Base-by-base conservation (phyloP, 1,140 invertebrate species). In the Drosophila nasuta region DNA sequence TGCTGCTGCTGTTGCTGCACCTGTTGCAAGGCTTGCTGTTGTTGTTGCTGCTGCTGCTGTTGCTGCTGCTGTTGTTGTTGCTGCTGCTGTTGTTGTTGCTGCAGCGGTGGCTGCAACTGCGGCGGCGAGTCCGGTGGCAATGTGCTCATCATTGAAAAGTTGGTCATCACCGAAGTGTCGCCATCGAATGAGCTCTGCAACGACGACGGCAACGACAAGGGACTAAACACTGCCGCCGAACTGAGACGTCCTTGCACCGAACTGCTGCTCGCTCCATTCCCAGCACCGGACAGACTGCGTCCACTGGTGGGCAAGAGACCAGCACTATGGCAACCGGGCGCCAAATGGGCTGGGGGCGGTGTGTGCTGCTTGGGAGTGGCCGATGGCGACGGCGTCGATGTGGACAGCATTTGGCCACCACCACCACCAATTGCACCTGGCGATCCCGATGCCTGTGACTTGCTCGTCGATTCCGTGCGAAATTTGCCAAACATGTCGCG, bases 171-270 rank as follows among this genome's bases (percentile, higher is more conserved):
- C 25, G 81, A 76, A 17, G 68, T 85, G 60, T 94, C 93, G 13
- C 96, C 96, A 91, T 96, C 96, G 48, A 96, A 96, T n/a, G 95
- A 96, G 35, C 96, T 96, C 93, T 96, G 95, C 94, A 96, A 94
- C 28, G 95, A 95, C 3, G 94, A 94, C 33, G 95, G 94, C 91
- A 95, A 91, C 17, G 95, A 95, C 46, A 95, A 94, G 0, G 95
- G 95, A 77, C 95, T 95, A 57, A 89, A 88, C 2, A 83, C 85
- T 1, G 85, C 68, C 2, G 77, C 77, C 11, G 83, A 89, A 38
- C 71, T 88, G 0, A 88, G 67, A 0, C 83, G 83, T 30, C 83
- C 85, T 35, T 88, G 83, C 5, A 88, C 83, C 10, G 83, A 88
- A 63, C 20, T 81, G 68, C 38, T 71, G 64, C 45, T 78, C 43